A percentile compares a stretch with the other conserved stretches of the same genome.
Conservation (phyloP, 1,140 invertebrate genomes). For the Pectinophora gossypiella region DNA sequence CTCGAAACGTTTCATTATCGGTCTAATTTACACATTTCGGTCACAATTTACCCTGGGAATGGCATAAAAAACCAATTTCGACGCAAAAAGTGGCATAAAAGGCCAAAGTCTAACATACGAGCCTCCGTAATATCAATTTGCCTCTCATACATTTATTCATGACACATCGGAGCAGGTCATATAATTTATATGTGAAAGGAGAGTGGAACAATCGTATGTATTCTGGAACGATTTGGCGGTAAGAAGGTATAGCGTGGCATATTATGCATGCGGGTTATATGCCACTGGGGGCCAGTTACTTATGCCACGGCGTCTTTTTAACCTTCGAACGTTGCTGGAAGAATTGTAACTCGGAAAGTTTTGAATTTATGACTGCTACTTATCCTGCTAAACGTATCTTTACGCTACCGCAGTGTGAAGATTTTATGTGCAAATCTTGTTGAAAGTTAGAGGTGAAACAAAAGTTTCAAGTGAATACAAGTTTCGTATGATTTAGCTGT, state of each 20-base stretch:
- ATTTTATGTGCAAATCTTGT: too few relatives aligned
- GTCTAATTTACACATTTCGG: slow-evolving; percentile 3
- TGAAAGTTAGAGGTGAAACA: too few relatives aligned
- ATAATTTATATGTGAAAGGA: slow-evolving; percentile 69
- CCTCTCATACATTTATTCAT: slow-evolving; percentile 70
- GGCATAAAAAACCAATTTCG: slow-evolving; percentile 69
- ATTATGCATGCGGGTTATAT: slow-evolving; percentile 56
- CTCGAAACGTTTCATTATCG: neutral
- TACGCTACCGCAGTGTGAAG: too few relatives aligned
- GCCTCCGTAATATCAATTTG: slow-evolving; percentile 66
- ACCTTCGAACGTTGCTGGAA: slow-evolving; percentile 6
- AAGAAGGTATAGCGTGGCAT: slow-evolving; percentile 15
- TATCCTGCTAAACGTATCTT: too few relatives aligned
- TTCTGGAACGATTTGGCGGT: slow-evolving; percentile 58
- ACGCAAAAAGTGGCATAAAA: slow-evolving; percentile 35
- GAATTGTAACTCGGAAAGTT: neutral
- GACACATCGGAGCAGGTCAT: slow-evolving; percentile 49
- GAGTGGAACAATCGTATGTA: slow-evolving; percentile 57
- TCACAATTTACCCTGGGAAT: slow-evolving; percentile 5
- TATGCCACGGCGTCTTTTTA: slow-evolving; percentile 48
- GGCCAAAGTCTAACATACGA: slow-evolving; percentile 52
- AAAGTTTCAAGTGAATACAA: too few relatives aligned
- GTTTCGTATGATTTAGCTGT: too few relatives aligned
- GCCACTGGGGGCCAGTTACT: slow-evolving; percentile 65
- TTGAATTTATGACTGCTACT: neutral